These are phyloP conservation scores for Aphrocallistes beatrix DNA, from an alignment of 37 sponge, comb jelly and placozoan species.

Conservation along the genomic window DNA sequence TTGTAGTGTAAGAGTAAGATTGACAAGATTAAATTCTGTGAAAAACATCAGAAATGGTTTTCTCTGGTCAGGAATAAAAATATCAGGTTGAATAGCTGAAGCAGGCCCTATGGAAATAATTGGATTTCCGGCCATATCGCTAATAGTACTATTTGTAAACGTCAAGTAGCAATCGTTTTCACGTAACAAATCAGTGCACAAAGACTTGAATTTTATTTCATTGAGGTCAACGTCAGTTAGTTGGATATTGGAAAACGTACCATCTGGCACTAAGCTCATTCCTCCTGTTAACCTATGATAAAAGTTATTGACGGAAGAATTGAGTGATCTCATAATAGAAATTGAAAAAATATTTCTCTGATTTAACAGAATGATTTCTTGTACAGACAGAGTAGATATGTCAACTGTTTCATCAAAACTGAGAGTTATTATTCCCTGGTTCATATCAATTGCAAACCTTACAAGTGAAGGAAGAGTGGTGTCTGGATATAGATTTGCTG, in stretches of 20 bases:
- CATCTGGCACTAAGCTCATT: conserved; percentile 23
- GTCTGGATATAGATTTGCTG: conserved; percentile 28
- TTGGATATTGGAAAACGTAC: conserved; percentile 29
- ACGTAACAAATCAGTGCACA: conserved; percentile 38
- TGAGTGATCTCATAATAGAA: neutral
- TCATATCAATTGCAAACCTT: conserved; percentile 42
- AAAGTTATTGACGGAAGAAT: neutral
- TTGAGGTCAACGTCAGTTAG: conserved; percentile 63
- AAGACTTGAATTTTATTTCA: conserved; percentile 40
- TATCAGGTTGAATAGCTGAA: conserved; percentile 11
- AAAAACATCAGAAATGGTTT: conserved; percentile 51
- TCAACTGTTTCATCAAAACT: conserved; percentile 67
- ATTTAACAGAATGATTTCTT: neutral
- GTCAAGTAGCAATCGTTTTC: conserved; percentile 50
- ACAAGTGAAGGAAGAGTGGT: conserved; percentile 31
- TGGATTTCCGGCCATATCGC: conserved; percentile 51
- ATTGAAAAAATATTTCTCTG: neutral
- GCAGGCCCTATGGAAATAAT: conserved; percentile 20
- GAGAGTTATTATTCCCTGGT: conserved; percentile 44
- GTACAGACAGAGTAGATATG: conserved; percentile 25
- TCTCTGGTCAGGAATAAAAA: conserved; percentile 43
- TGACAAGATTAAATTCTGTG: conserved; percentile 60
- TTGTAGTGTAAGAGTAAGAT: conserved; percentile 50
- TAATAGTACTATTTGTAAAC: conserved; percentile 26
- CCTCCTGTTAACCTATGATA: conserved; percentile 52